Conservation (phyloP, 1,140 invertebrate species). For the Rhagoletis pomonella region DNA sequence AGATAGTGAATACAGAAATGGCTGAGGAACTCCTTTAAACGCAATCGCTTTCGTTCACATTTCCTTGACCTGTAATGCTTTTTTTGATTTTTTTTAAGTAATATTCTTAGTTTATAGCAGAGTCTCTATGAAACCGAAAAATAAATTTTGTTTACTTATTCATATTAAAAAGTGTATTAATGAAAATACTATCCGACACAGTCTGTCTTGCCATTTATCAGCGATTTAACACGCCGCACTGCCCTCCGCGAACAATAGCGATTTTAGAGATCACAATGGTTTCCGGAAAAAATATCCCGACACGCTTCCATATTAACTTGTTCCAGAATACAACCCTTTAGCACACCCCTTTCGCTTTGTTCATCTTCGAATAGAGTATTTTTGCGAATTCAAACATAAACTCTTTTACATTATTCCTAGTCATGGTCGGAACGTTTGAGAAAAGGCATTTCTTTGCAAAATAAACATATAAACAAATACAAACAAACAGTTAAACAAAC, state of each 20-base stretch:
- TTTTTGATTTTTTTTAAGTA: too few relatives aligned
- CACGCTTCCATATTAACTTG: slow-evolving; percentile 29
- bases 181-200: too few relatives aligned
- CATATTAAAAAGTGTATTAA: too few relatives aligned
- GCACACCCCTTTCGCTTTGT: slow-evolving; percentile 34
- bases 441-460: background rate
- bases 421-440: slow-evolving; percentile 44
- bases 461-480: slow-evolving; percentile 30
- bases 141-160: too few relatives aligned
- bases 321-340: slow-evolving; percentile 46
- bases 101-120: too few relatives aligned
- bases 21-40: too few relatives aligned
- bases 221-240: slow-evolving; percentile 6
- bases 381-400: slow-evolving; percentile 39
- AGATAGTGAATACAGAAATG: too few relatives aligned
- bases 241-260: background rate
- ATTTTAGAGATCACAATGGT: background rate
- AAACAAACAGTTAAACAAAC: background rate
- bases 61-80: too few relatives aligned
- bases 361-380: background rate
- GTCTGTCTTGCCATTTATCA: too few relatives aligned
- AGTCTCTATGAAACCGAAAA: too few relatives aligned
- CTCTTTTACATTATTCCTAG: background rate
- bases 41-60: too few relatives aligned
- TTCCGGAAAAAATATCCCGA: background rate